These are phyloP conservation scores for Athripsodes cinereus DNA, from an alignment of 2,888 invertebrate genomes.

Conservation along the genomic window DNA sequence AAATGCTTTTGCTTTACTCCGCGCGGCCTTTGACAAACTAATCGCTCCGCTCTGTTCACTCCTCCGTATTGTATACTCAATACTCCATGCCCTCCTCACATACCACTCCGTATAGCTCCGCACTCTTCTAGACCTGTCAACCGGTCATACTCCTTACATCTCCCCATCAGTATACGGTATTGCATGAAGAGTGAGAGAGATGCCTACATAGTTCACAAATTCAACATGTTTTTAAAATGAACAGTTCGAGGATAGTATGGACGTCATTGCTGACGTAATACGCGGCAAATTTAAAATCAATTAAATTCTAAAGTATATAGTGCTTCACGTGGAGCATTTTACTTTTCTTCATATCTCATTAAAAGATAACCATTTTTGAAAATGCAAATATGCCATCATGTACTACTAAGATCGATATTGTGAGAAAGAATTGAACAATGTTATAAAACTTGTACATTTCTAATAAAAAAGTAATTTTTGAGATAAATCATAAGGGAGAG, in stretches of 20 bases:
- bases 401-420: too few species aligned
- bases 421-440: too few species aligned
- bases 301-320: slow-evolving; percentile 13
- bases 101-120: background rate
- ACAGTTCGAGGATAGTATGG: slow-evolving; percentile 32
- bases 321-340: background rate
- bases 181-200: slow-evolving; percentile 17
- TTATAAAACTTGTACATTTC: background rate
- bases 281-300: slow-evolving; percentile 47
- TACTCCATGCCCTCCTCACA: background rate
- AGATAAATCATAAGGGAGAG: background rate
- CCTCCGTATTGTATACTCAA: background rate
- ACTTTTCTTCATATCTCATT: background rate
- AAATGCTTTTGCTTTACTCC: slow-evolving; percentile 9
- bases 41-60: slow-evolving; percentile 1
- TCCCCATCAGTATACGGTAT: background rate
- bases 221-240: background rate
- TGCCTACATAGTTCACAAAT: slow-evolving; percentile 7
- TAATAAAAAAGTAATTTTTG: background rate
- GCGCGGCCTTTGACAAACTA: slow-evolving; percentile 17
- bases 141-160: background rate
- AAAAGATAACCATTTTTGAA: too few species aligned
- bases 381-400: too few species aligned
- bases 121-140: background rate
- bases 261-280: slow-evolving; percentile 41